phyloP scores from a whole-genome alignment of 2,113 vertebrate species.

The Tretioscincus oriximinensis region DNA sequence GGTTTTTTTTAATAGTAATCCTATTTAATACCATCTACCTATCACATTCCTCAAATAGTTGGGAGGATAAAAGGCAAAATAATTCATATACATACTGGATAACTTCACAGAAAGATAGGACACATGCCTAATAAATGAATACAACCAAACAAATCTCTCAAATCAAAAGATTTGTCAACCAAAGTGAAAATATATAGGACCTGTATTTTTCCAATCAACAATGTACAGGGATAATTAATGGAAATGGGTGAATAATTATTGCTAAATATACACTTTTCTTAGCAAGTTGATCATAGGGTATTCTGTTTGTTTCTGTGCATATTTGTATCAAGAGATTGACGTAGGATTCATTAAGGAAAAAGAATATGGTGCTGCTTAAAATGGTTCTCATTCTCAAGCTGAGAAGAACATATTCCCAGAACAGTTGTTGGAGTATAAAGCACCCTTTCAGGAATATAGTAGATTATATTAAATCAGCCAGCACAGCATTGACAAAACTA shows the following conservation, averaged over 20 bases:
- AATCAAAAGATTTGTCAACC: too few relatives aligned
- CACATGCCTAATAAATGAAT: too few relatives aligned
- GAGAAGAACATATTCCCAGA: constrained; percentile 63
- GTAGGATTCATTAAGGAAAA: constrained; percentile 51
- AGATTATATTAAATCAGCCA: constrained; percentile 60
- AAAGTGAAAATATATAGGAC: neutral
- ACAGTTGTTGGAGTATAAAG: constrained; percentile 54
- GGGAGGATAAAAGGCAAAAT: too few relatives aligned
- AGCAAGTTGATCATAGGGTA: neutral
- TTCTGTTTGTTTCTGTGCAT: neutral
- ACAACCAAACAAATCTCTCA: too few relatives aligned
- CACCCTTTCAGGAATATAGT: constrained; percentile 55
- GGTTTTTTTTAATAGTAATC: too few relatives aligned
- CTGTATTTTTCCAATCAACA: neutral
- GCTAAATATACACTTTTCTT: neutral
- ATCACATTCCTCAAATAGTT: too few relatives aligned
- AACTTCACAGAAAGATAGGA: too few relatives aligned
- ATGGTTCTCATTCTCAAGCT: constrained; percentile 49
- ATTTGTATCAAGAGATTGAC: constrained; percentile 22
- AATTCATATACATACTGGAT: too few relatives aligned
- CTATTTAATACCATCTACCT: too few relatives aligned
- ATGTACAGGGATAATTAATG: neutral
- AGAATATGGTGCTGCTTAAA: constrained; percentile 21
- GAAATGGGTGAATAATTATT: neutral
- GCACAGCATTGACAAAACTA: constrained; percentile 44